Base-by-base conservation (phyloP, 2,113 vertebrate species). In the Synodontis membranacea region DNA sequence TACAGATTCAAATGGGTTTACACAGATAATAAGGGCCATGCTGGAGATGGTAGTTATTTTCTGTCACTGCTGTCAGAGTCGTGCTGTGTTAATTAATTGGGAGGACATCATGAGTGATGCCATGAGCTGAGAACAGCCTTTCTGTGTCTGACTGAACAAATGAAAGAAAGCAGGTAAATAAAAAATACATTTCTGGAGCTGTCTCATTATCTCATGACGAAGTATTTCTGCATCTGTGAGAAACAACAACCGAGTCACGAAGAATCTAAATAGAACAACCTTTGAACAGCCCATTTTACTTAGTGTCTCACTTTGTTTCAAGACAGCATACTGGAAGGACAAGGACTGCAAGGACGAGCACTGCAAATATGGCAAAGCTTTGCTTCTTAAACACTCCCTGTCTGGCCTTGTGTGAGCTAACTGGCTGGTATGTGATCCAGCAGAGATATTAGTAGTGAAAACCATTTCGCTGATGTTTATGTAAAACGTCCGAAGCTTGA, bases 11-110 rank as follows among this genome's bases (percentile, higher is more conserved):
- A 75, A 87, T 87, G 21, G 56, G 83, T 86, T 66, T 83, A 62
- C 54, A 54, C n/a, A 62, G 68, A 50, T 78, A 88, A 90, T 87
- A 44, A 74, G 85, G 31, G 72, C 64, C 83, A 83, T 34, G 86
- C 50, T 48, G 54, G 48, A 80, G 60, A 68, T 68, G 56, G 81
- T 88, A 82, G 80, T 86, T 86, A 82, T 86, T 83, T 88, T 83
- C 56, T 83, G 83, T 87, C 75, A 83, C 34, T 75, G 56, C 83
- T 82, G 85, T 72, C 80, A 56, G 75, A 72, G 31, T 87, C 81
- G 52, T 82, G 86, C 84, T 89, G 86, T 76, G 68, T 87, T 90
- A 88, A 87, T 90, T 86, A 90, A 89, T 86, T 79, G 75, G 75
- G 56, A 68, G 84, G 82, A 89, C 80, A 80, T 88, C 37, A 84